phyloP scores from a whole-genome alignment of 2,113 vertebrate species.

The Dascyllus trimaculatus region DNA sequence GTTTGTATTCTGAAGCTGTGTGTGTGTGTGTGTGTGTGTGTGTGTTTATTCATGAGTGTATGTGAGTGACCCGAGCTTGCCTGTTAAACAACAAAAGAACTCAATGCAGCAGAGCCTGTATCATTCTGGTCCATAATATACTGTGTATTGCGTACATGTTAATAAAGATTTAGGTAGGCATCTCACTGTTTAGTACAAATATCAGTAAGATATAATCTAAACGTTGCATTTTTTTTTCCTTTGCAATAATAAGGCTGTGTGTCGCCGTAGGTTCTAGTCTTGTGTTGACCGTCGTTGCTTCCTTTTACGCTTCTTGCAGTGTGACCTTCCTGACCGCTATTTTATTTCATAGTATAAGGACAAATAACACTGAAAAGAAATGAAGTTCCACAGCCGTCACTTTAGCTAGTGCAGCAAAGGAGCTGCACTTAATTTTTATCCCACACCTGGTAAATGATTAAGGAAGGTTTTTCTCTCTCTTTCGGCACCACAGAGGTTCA shows the following conservation, averaged over 20 bases:
- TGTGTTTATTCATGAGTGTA: constrained; percentile 4
- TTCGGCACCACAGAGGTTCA: constrained; percentile 11
- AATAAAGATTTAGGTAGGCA: neutral
- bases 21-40: neutral
- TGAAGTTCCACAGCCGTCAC: constrained; percentile 9
- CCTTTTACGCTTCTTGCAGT: too few species aligned
- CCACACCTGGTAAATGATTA: constrained; percentile 48
- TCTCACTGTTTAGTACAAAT: neutral
- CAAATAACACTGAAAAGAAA: constrained; percentile 11
- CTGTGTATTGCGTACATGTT: too few species aligned
- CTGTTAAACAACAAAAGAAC: constrained; percentile 20
- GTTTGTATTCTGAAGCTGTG: constrained; percentile 46
- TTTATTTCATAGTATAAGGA: neutral
- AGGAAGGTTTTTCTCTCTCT: constrained; percentile 7
- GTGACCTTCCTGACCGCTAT: too few species aligned
- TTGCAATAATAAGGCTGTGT: too few species aligned
- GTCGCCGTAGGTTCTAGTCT: too few species aligned
- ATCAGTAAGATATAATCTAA: neutral
- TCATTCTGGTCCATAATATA: neutral
- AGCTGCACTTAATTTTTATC: constrained; percentile 16
- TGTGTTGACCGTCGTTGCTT: too few species aligned
- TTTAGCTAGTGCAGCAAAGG: constrained; percentile 16
- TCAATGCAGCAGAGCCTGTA: neutral
- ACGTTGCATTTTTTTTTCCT: too few species aligned
- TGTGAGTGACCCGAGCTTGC: constrained; percentile 1